A percentile compares a stretch with the other conserved stretches of the same genome.
These are phyloP conservation scores for Cuniculus paca DNA, from an alignment of 2,797 vertebrate genomes.

Conservation along the genomic window DNA sequence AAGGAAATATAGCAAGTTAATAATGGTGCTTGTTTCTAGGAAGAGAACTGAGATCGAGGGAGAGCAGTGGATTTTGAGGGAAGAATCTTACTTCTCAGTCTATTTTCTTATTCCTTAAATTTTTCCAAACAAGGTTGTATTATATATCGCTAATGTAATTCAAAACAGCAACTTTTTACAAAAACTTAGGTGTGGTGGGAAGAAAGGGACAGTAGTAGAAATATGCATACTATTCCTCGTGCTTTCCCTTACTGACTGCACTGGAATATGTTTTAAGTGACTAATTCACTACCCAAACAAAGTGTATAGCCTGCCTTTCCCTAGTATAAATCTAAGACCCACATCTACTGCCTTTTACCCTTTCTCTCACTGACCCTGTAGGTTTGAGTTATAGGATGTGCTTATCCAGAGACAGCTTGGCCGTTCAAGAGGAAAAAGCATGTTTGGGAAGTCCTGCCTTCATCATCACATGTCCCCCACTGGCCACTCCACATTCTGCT, in stretches of 20 bases:
- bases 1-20: not conserved
- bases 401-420: not conserved
- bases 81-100: slow-evolving; percentile 26
- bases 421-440: not conserved
- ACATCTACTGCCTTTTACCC: not conserved
- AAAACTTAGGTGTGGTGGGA: not conserved
- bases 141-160: slow-evolving; percentile 4
- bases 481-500: not conserved
- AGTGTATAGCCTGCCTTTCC: not conserved
- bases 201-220: not conserved
- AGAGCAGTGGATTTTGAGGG: not conserved
- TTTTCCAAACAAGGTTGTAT: not conserved
- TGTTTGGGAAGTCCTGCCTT: not conserved
- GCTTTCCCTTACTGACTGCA: not conserved
- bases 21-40: not conserved
- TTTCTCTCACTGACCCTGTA: not conserved
- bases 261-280: not conserved
- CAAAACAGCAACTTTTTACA: not conserved
- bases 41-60: not conserved
- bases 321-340: not conserved
- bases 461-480: not conserved
- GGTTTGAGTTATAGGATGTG: not conserved
- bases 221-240: not conserved
- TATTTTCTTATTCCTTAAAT: not conserved
- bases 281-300: not conserved